Conservation (phyloP, 2,113 vertebrate genomes). For the Ranitomeya imitator region DNA sequence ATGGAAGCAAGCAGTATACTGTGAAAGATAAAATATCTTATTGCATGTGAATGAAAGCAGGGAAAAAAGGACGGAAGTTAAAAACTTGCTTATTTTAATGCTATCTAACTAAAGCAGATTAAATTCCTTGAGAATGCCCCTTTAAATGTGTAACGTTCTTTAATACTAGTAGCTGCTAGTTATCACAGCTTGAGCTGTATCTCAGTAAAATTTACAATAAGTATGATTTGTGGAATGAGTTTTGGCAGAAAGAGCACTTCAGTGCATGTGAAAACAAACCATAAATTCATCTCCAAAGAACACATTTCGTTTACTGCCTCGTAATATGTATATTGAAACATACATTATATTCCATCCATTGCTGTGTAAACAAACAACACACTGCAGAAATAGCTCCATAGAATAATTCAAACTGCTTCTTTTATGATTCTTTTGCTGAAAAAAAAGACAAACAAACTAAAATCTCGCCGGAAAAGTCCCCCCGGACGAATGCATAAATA, state of each 20-base stretch:
- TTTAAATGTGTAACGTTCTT: neutral
- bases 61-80: too few relatives aligned
- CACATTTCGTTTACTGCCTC: conserved; percentile 11
- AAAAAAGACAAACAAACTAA: conserved; percentile 38
- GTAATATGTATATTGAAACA: conserved; percentile 18
- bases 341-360: conserved; percentile 40
- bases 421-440: conserved; percentile 50
- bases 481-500: conserved; percentile 39
- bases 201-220: too few relatives aligned
- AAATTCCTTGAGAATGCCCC: too few relatives aligned
- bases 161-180: neutral
- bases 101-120: too few relatives aligned
- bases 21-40: too few relatives aligned
- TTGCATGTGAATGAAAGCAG: too few relatives aligned
- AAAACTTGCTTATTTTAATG: too few relatives aligned
- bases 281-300: conserved; percentile 17
- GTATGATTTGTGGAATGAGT: neutral
- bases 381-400: conserved; percentile 18
- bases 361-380: conserved; percentile 24
- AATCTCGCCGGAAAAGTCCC: conserved; percentile 35
- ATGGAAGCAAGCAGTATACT: too few relatives aligned
- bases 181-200: neutral
- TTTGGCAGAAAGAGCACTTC: neutral
- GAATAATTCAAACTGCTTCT: conserved; percentile 27
- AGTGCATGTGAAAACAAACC: conserved; percentile 28